These are phyloP conservation scores for Pantherophis vulpinus DNA, from an alignment of 2,797 vertebrate genomes.

Conservation along the genomic window DNA sequence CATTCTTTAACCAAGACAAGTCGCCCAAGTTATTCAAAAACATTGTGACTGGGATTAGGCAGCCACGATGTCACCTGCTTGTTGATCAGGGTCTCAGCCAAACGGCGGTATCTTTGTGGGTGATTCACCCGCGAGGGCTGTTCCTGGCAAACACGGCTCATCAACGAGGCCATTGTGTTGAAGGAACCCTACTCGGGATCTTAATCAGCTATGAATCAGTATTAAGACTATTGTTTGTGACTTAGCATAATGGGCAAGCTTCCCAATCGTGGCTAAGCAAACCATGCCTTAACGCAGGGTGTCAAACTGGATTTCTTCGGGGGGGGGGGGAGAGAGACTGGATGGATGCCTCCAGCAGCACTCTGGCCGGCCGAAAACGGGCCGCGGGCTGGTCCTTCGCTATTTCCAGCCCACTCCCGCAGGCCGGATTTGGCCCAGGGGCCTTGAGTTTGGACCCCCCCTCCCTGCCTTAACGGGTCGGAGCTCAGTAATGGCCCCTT, in stretches of 20 bases:
- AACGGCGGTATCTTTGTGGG: background rate
- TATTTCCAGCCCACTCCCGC: too few species aligned
- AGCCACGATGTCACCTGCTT: background rate
- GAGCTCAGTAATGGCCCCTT: background rate
- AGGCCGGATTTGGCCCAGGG: too few species aligned
- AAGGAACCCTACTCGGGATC: background rate
- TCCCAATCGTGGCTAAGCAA: background rate
- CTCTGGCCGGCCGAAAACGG: too few species aligned
- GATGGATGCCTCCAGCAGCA: too few species aligned
- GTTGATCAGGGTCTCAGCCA: background rate
- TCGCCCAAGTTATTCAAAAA: background rate
- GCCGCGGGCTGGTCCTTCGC: too few species aligned
- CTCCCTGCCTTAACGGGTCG: background rate
- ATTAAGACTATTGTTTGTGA: background rate
- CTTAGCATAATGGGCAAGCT: background rate
- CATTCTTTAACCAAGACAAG: background rate
- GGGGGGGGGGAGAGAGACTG: too few species aligned
- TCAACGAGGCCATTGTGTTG: background rate
- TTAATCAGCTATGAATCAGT: background rate
- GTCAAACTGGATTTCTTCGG: too few species aligned
- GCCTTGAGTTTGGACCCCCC: too few species aligned
- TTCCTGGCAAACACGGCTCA: background rate
- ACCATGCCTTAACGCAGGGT: background rate
- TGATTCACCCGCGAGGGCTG: background rate
- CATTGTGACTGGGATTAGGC: background rate